phyloP scores from a whole-genome alignment of 1,140 invertebrate species.

The Triops cancriformis region DNA sequence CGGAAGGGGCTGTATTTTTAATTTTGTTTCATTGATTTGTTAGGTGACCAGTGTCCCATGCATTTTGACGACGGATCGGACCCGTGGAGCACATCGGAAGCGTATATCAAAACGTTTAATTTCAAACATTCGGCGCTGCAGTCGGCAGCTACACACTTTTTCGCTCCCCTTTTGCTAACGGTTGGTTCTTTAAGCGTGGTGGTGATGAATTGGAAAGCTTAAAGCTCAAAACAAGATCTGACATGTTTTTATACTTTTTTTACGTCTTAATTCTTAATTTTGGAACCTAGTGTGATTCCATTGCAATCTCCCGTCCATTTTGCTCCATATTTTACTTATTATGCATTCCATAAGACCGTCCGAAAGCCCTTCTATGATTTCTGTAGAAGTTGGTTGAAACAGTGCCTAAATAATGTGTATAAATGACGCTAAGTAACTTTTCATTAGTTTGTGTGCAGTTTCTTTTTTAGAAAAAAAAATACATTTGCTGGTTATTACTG shows the following conservation, averaged over 20 bases:
- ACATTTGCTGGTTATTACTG: neutral
- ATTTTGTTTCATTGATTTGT: constrained; percentile 29
- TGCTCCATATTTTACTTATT: neutral
- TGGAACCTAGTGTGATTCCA: neutral
- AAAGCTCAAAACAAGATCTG: neutral
- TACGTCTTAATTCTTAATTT: neutral
- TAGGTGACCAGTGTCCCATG: constrained; percentile 86
- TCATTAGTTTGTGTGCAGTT: neutral
- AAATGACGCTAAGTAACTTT: neutral
- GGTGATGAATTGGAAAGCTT: neutral
- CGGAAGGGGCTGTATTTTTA: constrained; percentile 16
- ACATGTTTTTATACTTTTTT: neutral
- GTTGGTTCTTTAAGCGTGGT: neutral
- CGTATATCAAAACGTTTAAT: constrained; percentile 32
- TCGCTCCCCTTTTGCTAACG: neutral
- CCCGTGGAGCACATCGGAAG: constrained; percentile 65
- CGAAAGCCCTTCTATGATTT: neutral
- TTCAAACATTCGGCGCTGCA: constrained; percentile 14
- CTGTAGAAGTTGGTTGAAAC: neutral
- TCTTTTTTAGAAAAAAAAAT: neutral
- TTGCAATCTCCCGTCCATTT: neutral
- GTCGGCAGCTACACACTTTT: neutral
- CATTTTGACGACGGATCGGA: constrained; percentile 83
- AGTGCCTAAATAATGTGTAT: neutral
- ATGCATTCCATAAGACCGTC: neutral